Percentiles rank a stretch among this genome's conserved stretches.
phyloP scores from a whole-genome alignment of 2,888 invertebrate species.

The Ophioninae sp. region DNA sequence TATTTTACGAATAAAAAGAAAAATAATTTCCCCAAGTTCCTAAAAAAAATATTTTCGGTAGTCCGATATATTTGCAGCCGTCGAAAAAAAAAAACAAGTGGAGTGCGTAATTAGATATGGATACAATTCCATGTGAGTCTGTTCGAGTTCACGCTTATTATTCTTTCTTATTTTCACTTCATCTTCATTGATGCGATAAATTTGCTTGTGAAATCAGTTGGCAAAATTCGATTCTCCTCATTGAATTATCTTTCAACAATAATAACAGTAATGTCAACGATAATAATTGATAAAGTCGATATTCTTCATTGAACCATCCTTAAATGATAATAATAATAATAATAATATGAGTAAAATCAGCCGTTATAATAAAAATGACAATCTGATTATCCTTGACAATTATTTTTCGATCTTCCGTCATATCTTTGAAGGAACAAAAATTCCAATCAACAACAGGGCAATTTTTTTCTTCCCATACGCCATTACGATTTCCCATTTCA shows the following conservation, averaged over 20 bases:
- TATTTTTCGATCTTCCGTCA: neutral
- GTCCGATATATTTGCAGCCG: neutral
- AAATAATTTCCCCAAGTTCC: too few relatives aligned
- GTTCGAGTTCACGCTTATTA: neutral
- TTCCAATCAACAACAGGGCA: neutral
- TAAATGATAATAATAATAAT: too few relatives aligned
- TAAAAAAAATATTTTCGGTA: neutral
- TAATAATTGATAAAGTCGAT: too few relatives aligned
- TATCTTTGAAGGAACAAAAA: neutral
- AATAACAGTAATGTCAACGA: too few relatives aligned
- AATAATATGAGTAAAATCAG: too few relatives aligned
- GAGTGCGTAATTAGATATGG: neutral
- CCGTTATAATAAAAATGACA: neutral
- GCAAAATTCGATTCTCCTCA: neutral
- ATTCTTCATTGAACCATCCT: too few relatives aligned
- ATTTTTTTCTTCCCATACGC: neutral
- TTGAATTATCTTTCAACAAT: neutral
- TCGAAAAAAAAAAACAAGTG: neutral
- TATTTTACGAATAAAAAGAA: too few relatives aligned
- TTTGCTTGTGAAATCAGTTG: slow-evolving; percentile 6
- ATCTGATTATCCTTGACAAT: neutral
- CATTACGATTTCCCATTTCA: neutral
- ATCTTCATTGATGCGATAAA: neutral
- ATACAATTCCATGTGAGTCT: neutral
- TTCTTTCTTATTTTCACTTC: neutral